Conservation (phyloP, 2,888 invertebrate genomes). For the Drosophila barbarae region DNA sequence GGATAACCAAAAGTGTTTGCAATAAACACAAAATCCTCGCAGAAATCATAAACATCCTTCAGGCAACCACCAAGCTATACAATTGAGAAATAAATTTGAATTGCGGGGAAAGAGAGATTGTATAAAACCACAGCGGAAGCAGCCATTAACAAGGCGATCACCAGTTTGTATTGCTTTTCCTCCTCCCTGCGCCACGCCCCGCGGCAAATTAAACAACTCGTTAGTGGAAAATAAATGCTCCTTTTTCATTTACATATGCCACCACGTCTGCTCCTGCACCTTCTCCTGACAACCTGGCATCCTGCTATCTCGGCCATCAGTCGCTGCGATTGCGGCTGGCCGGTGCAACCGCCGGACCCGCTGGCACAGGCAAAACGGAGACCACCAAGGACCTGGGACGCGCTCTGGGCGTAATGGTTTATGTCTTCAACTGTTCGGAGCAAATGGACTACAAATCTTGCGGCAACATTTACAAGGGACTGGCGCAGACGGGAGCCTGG, state of each 20-base stretch:
- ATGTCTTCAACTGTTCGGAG: constrained; percentile 98
- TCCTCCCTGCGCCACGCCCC: constrained; percentile 9
- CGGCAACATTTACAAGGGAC: constrained; percentile 96
- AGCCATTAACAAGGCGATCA: constrained; percentile 30
- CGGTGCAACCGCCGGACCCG: constrained; percentile 97
- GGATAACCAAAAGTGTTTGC: not conserved
- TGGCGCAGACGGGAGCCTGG: constrained; percentile 97
- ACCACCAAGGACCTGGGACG: constrained; percentile 98
- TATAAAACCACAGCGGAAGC: constrained; percentile 15
- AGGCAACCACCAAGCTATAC: not conserved
- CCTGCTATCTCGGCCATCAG: constrained; percentile 61
- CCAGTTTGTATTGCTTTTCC: constrained; percentile 23
- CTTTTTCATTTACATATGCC: constrained; percentile 66
- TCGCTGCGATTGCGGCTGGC: constrained; percentile 96
- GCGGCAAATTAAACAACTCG: constrained; percentile 70
- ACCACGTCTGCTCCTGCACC: constrained; percentile 10
- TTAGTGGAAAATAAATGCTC: constrained; percentile 67
- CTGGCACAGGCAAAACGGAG: constrained; percentile 98
- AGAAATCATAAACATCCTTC: constrained; percentile 10
- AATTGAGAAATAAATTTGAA: constrained; percentile 29
- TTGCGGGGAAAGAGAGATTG: constrained; percentile 7
- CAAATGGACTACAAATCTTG: constrained; percentile 99
- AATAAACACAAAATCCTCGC: constrained; percentile 1
- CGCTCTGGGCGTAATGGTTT: constrained; percentile 98
- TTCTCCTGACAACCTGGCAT: not conserved